These are phyloP conservation scores for Artemia sinica DNA, from an alignment of 2,888 invertebrate species.

Conservation along the genomic window DNA sequence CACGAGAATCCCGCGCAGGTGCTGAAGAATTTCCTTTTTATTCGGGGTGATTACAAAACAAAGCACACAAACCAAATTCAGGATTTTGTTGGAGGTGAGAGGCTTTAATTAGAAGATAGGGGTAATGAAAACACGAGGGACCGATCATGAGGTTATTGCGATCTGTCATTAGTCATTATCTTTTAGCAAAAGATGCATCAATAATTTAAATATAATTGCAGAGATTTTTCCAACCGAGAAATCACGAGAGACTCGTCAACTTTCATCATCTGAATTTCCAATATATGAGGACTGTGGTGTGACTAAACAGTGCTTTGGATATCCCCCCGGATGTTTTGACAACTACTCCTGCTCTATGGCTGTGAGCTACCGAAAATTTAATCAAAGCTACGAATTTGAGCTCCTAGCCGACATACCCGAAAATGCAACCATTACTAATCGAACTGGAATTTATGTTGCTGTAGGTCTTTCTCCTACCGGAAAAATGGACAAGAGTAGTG, in stretches of 20 bases:
- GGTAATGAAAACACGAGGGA: too few species aligned
- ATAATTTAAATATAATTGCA: not conserved
- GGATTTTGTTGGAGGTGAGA: too few species aligned
- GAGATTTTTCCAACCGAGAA: not conserved
- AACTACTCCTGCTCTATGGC: not conserved
- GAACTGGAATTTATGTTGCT: slow-evolving; percentile 11
- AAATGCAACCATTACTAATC: not conserved
- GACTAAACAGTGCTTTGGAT: slow-evolving; percentile 14
- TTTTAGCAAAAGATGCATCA: too few species aligned
- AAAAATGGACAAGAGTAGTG: not conserved
- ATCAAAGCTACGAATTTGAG: slow-evolving; percentile 14
- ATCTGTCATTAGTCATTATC: too few species aligned
- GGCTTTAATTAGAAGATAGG: too few species aligned
- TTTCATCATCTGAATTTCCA: not conserved
- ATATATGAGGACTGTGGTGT: slow-evolving; percentile 15
- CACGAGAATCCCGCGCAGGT: too few species aligned
- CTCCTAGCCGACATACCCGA: not conserved
- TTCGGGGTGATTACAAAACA: too few species aligned
- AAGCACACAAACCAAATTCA: too few species aligned
- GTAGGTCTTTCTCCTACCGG: slow-evolving; percentile 4
- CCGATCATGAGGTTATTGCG: too few species aligned
- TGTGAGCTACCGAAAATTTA: not conserved
- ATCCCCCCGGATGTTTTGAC: not conserved
- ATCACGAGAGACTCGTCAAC: not conserved
- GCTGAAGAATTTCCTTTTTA: too few species aligned